Conservation (phyloP, 92 coral and sea anemone genomes). For the Umimayanthus chanpuru region DNA sequence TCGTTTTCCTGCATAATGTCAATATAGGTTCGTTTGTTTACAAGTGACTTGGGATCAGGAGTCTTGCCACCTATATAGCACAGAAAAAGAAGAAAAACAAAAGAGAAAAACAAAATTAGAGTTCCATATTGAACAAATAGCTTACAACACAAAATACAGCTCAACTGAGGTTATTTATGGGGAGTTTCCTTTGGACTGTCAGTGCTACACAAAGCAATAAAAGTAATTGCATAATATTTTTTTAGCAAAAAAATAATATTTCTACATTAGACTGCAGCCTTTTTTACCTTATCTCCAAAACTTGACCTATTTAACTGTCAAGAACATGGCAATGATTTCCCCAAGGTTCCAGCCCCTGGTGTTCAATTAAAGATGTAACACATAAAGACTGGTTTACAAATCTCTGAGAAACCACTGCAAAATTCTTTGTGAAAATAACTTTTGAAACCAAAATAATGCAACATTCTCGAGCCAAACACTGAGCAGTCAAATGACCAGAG, state of each 20-base stretch:
- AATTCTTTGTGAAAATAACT: neutral
- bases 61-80: slow-evolving; percentile 89
- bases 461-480: neutral
- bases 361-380: slow-evolving; percentile 43
- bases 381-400: slow-evolving; percentile 30
- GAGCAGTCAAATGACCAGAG: slow-evolving; percentile 28
- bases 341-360: slow-evolving; percentile 29
- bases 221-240: neutral
- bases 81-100: slow-evolving; percentile 58
- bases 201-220: neutral
- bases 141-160: slow-evolving; percentile 12
- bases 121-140: neutral
- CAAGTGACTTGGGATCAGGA: slow-evolving; percentile 77
- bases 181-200: neutral
- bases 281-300: neutral
- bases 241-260: too few relatives aligned
- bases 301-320: neutral
- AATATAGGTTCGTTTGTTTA: slow-evolving; percentile 70
- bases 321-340: slow-evolving; percentile 34
- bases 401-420: slow-evolving; percentile 34
- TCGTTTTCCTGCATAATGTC: slow-evolving; percentile 89
- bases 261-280: neutral
- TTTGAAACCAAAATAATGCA: neutral
- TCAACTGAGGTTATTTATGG: slow-evolving; percentile 25
- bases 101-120: neutral